Evolutionary conservation across 2,113 vertebrate genomes (phyloP).

Genomic region (Brienomyrus longianalis): DNA sequence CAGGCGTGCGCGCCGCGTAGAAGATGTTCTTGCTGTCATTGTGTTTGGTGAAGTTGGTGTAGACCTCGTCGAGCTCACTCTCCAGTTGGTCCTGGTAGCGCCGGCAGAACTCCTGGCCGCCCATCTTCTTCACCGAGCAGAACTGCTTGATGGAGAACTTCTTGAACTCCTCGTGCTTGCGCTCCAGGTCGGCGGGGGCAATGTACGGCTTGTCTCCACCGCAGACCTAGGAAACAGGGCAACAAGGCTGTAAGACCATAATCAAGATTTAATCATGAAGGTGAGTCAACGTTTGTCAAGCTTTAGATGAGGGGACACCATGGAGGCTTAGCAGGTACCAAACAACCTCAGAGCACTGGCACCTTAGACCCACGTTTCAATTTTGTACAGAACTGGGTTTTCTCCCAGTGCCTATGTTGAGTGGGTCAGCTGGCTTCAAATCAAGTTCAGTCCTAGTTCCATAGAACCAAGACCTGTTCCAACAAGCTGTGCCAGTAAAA

Average conservation of each 20-base stretch:
- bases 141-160: conserved; percentile 74
- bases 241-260: not conserved
- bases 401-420: not conserved
- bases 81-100: conserved; percentile 91
- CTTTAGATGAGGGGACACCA: not conserved
- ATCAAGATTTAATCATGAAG: not conserved
- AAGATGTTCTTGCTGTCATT: conserved; percentile 99
- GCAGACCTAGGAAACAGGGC: conserved; percentile 70
- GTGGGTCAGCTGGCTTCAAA: not conserved
- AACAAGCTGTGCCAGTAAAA: not conserved
- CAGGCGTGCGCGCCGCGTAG: conserved; percentile 92
- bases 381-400: not conserved
- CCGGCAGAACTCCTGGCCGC: conserved; percentile 87
- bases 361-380: not conserved
- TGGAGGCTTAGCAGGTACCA: not conserved
- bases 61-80: conserved; percentile 81
- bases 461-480: not conserved
- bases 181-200: conserved; percentile 84
- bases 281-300: not conserved
- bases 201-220: conserved; percentile 96
- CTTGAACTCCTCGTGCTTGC: conserved; percentile 76
- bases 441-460: not conserved
- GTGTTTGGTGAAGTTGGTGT: conserved; percentile 88
- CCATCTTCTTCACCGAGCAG: conserved; percentile 93
- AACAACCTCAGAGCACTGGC: not conserved